phyloP scores from a whole-genome alignment of 2,888 invertebrate genomes.

The Macrophya annulata region DNA sequence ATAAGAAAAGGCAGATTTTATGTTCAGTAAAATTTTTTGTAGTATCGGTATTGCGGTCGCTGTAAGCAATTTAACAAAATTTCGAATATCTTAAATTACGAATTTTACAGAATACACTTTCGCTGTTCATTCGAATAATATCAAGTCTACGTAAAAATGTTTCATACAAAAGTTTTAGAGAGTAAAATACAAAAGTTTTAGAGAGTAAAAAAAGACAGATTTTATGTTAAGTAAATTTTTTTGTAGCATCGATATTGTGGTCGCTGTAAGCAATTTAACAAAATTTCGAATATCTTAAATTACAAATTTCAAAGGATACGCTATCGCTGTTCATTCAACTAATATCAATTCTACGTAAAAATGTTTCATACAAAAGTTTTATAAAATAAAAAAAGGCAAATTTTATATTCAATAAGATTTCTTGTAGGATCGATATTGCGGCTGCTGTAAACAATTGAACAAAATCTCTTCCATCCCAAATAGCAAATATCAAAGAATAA shows the following conservation, averaged over 20 bases:
- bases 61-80: background rate
- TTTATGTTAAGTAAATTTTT: conserved; percentile 8
- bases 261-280: background rate
- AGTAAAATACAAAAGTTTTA: conserved; percentile 12
- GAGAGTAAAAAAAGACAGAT: background rate
- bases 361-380: conserved; percentile 18
- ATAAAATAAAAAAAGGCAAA: background rate
- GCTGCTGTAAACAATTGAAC: background rate
- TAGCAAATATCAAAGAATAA: background rate
- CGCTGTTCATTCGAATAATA: background rate
- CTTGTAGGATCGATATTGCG: background rate
- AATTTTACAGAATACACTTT: background rate
- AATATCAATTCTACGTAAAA: background rate
- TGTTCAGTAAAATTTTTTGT: conserved; percentile 14
- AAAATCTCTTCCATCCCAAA: background rate
- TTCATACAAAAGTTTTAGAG: conserved; percentile 17
- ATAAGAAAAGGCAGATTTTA: background rate
- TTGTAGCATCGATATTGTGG: background rate
- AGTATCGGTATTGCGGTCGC: background rate
- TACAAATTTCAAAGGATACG: no score
- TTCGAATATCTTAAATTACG: background rate
- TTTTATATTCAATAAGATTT: conserved; percentile 13
- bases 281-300: background rate
- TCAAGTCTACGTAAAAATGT: background rate
- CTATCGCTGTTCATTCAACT: background rate